phyloP scores from a whole-genome alignment of 2,797 vertebrate genomes.

The Oreochromis grahami region DNA sequence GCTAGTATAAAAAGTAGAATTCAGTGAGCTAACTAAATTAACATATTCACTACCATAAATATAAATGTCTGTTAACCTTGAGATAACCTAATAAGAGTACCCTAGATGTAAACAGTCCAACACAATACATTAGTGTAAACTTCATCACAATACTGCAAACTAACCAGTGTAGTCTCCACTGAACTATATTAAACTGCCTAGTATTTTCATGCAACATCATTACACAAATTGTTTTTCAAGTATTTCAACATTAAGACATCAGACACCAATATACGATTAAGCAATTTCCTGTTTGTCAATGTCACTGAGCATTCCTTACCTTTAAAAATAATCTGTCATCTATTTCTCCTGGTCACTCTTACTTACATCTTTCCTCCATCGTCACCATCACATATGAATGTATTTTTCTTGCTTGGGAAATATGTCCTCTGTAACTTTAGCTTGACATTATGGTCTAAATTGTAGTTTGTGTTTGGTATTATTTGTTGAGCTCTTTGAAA shows the following conservation, averaged over 20 bases:
- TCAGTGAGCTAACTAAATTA: neutral
- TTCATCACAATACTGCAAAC: neutral
- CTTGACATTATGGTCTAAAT: neutral
- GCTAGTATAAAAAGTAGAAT: neutral
- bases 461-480: neutral
- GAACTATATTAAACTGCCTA: neutral
- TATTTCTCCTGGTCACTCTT: neutral
- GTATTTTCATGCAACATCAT: neutral
- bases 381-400: fast-evolving
- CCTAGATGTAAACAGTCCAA: neutral
- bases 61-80: neutral
- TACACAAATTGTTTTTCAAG: neutral
- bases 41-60: neutral
- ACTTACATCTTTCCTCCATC: neutral
- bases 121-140: neutral
- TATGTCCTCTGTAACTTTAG: neutral
- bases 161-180: neutral
- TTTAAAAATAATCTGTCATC: neutral
- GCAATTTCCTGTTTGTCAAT: neutral
- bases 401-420: neutral
- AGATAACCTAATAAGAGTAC: neutral
- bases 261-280: fast-evolving
- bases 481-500: neutral
- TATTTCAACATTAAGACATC: neutral
- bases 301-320: neutral